Conservation (phyloP, 2,797 vertebrate species). For the Malacoctenus gilli region DNA sequence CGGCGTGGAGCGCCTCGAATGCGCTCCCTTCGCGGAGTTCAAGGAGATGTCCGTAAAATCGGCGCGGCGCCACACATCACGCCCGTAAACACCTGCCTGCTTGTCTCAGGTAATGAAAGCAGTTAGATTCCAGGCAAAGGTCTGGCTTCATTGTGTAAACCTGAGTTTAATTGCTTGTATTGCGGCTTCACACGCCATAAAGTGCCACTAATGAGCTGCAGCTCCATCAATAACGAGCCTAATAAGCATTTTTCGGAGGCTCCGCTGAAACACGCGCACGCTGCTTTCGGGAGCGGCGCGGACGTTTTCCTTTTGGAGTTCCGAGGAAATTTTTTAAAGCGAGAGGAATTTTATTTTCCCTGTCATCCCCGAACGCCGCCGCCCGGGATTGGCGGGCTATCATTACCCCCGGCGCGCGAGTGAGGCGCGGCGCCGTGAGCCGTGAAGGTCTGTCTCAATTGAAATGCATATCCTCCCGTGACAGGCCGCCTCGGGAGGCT, state of each 20-base stretch:
- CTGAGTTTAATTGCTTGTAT: not conserved
- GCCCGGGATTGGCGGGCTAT: conserved; percentile 31
- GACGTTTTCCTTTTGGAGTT: too few relatives aligned
- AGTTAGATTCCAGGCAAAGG: not conserved
- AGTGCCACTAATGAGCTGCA: not conserved
- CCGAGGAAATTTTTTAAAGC: conserved; percentile 13
- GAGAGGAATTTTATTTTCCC: conserved; percentile 9
- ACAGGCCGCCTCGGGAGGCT: conserved; percentile 43
- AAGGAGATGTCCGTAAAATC: not conserved
- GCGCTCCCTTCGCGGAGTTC: too few relatives aligned
- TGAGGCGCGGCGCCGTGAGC: conserved; percentile 43
- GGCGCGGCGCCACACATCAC: not conserved
- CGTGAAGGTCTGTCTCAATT: conserved; percentile 56
- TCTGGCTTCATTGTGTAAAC: not conserved
- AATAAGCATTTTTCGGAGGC: conserved; percentile 3
- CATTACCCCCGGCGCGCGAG: conserved; percentile 33
- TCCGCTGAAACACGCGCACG: not conserved
- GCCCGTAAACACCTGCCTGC: not conserved
- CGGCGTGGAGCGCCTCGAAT: not conserved
- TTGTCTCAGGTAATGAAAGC: not conserved
- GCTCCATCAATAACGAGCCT: not conserved
- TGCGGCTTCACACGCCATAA: not conserved
- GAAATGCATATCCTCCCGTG: conserved; percentile 62
- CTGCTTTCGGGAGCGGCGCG: too few relatives aligned
- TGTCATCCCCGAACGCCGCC: too few relatives aligned